Evolutionary conservation across 2,888 invertebrate species (phyloP).

Genomic region (Mythimna lalbum): DNA sequence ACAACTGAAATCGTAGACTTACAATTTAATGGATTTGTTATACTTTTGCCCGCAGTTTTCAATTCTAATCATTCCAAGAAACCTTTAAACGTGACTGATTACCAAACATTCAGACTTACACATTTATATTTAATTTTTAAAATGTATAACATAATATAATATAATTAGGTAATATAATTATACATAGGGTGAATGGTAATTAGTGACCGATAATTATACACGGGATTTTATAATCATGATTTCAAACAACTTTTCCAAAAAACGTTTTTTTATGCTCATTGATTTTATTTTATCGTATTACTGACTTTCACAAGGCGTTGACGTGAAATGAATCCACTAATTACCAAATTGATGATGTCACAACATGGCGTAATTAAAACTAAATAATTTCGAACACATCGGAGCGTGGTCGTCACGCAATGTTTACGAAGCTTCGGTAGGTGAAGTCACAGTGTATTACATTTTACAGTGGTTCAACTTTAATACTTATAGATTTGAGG

Average conservation of each 20-base stretch:
- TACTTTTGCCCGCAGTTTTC: background rate
- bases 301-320: background rate
- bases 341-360: constrained; percentile 31
- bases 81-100: background rate
- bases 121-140: background rate
- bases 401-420: constrained; percentile 41
- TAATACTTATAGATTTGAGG: background rate
- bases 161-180: too few species aligned
- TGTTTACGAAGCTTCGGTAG: constrained; percentile 15
- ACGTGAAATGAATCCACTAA: constrained; percentile 14
- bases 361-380: constrained; percentile 33
- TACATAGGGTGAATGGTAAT: too few species aligned
- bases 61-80: background rate
- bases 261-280: too few species aligned
- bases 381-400: constrained; percentile 38
- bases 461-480: background rate
- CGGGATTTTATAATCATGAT: too few species aligned
- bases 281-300: background rate
- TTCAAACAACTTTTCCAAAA: too few species aligned
- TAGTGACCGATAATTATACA: too few species aligned
- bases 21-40: background rate
- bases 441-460: constrained; percentile 10
- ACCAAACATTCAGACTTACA: background rate
- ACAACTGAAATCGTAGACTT: background rate
- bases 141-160: too few species aligned